Conservation (phyloP, 2,797 vertebrate genomes). For the Pangasius krempfi region DNA sequence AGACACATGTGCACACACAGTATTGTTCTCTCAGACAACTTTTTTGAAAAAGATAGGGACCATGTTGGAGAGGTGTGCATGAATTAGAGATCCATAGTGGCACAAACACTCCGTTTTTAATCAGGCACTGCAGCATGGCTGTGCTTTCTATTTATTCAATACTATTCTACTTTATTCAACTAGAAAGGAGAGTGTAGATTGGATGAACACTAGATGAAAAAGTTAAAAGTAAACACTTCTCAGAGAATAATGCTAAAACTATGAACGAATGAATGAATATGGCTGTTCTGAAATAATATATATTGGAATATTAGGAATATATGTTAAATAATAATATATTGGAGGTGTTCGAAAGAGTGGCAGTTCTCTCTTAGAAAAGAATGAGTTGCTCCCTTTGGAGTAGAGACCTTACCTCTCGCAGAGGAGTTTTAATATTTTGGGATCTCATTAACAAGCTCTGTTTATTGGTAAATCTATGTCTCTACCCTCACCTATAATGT, state of each 20-base stretch:
- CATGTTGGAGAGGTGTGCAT: not conserved
- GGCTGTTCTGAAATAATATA: not conserved
- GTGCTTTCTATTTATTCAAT: not conserved
- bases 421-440: not conserved
- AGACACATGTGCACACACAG: not conserved
- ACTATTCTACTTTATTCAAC: constrained; percentile 9
- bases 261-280: not conserved
- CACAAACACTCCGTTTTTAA: constrained; percentile 31
- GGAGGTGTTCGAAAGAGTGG: not conserved
- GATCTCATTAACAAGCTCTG: not conserved
- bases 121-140: not conserved
- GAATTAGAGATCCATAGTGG: constrained; percentile 9
- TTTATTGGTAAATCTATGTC: not conserved
- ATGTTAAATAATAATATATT: not conserved
- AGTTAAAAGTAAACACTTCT: not conserved
- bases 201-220: not conserved
- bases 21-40: not conserved
- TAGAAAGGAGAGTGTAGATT: not conserved
- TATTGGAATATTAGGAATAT: not conserved
- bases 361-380: not conserved
- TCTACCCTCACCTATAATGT: not conserved
- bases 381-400: not conserved
- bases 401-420: not conserved
- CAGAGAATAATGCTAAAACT: not conserved
- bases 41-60: not conserved